Evolutionary conservation across 2,113 vertebrate genomes (phyloP).

Genomic region (Aspiorhynchus laticeps): DNA sequence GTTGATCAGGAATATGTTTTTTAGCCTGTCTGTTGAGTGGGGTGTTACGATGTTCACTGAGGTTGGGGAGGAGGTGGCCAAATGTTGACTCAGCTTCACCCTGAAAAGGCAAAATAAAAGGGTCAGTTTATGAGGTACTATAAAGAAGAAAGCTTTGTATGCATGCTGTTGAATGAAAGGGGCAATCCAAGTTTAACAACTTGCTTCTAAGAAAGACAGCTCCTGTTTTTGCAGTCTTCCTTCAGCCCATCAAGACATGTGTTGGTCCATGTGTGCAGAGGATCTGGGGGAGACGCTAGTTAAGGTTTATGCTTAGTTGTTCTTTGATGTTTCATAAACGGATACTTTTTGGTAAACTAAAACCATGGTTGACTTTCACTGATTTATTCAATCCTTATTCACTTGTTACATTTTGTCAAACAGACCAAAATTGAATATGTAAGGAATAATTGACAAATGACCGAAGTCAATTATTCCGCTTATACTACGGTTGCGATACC

Average conservation of each 20-base stretch:
- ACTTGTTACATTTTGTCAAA: not conserved
- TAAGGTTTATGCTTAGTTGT: not conserved
- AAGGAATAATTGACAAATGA: too few relatives aligned
- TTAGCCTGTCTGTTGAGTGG: not conserved
- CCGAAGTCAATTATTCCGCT: too few relatives aligned
- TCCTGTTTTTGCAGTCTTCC: constrained; percentile 46
- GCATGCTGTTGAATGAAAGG: constrained; percentile 59
- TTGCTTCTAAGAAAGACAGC: constrained; percentile 58
- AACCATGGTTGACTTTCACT: not conserved
- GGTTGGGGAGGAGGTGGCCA: constrained; percentile 39
- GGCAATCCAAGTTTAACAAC: constrained; percentile 71
- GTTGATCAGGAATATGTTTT: constrained; percentile 17
- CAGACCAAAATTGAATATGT: constrained; percentile 33
- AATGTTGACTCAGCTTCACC: constrained; percentile 59
- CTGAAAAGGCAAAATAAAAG: constrained; percentile 59
- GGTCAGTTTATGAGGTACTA: constrained; percentile 60
- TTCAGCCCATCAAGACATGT: constrained; percentile 27
- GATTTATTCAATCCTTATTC: not conserved
- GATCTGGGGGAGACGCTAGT: not conserved
- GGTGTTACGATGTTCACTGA: not conserved
- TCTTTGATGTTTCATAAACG: not conserved
- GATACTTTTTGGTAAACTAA: not conserved
- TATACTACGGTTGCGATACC: too few relatives aligned
- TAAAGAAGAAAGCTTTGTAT: constrained; percentile 65
- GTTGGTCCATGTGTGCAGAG: constrained; percentile 7